Percentiles rank a stretch among this genome's conserved stretches.
These are phyloP conservation scores for Urosaurus nigricauda DNA, from an alignment of 2,797 vertebrate genomes.

Conservation along the genomic window DNA sequence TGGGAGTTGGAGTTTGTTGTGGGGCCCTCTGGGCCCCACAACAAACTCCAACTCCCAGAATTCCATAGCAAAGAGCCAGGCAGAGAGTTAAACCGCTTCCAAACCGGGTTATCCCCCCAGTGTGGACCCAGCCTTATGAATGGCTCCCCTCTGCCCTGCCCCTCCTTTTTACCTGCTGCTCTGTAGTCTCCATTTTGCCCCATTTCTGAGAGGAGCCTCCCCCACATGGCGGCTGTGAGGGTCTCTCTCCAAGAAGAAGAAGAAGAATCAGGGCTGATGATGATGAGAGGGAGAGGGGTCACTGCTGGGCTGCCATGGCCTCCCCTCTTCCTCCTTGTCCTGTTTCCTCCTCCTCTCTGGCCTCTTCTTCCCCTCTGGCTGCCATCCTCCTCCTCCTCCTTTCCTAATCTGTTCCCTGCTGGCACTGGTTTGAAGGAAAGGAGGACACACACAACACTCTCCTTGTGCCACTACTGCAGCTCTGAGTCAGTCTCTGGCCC, in stretches of 20 bases:
- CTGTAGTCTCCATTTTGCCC: conserved; percentile 43
- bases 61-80: too few species aligned
- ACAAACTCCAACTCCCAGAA: too few species aligned
- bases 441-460: conserved; percentile 70
- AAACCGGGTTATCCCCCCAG: too few species aligned
- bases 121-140: too few species aligned
- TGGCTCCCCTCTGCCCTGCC: too few species aligned
- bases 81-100: too few species aligned
- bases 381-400: neutral
- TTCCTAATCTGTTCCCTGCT: neutral
- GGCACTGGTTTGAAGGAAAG: conserved; percentile 2
- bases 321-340: neutral
- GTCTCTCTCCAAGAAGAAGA: neutral
- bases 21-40: too few species aligned
- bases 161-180: conserved; percentile 58
- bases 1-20: too few species aligned
- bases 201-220: conserved; percentile 62
- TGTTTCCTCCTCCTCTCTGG: neutral
- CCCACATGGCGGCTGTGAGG: conserved; percentile 66
- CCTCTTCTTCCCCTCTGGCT: neutral
- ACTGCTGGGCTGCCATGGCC: neutral
- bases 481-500: too few species aligned
- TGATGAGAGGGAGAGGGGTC: neutral
- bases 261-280: neutral
- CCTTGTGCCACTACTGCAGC: conserved; percentile 32